phyloP scores from a whole-genome alignment of 2,797 vertebrate species.

The Schizothorax lantsangensis region DNA sequence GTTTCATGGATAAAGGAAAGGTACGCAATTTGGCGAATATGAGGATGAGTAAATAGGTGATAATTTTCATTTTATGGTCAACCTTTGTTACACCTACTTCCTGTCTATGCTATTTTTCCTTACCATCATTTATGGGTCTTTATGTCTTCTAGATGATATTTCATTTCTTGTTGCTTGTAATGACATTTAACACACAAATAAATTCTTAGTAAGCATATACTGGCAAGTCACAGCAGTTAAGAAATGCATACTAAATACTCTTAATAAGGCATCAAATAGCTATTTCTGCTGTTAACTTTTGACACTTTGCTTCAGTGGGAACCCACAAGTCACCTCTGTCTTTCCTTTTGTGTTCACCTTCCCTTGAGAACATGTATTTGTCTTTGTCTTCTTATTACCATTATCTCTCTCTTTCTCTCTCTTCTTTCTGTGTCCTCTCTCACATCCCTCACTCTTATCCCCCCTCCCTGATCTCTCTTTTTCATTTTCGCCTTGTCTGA shows the following conservation, averaged over 20 bases:
- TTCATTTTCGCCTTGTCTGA: slow-evolving; percentile 64
- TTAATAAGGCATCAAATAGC: slow-evolving; percentile 15
- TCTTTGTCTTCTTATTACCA: slow-evolving; percentile 48
- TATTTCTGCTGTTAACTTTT: neutral
- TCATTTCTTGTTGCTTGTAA: neutral
- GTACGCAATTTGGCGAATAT: neutral
- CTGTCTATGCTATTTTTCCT: no score
- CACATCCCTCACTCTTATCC: slow-evolving; percentile 33
- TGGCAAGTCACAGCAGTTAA: neutral
- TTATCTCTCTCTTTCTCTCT: slow-evolving; percentile 37
- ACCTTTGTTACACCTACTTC: neutral
- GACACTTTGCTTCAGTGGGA: slow-evolving; percentile 18
- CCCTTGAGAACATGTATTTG: slow-evolving; percentile 54
- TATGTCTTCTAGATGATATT: neutral
- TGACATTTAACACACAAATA: neutral
- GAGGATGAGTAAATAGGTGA: neutral
- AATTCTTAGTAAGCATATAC: neutral
- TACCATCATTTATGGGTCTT: neutral
- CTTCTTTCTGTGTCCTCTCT: slow-evolving; percentile 32
- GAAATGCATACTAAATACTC: neutral
- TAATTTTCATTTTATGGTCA: neutral
- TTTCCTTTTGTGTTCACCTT: slow-evolving; percentile 55
- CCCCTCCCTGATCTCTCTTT: slow-evolving; percentile 44
- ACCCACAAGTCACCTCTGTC: slow-evolving; percentile 11
- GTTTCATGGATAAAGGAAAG: neutral